Base-by-base conservation (phyloP, 2,888 invertebrate species). In the Melikaiella ostensackeni region DNA sequence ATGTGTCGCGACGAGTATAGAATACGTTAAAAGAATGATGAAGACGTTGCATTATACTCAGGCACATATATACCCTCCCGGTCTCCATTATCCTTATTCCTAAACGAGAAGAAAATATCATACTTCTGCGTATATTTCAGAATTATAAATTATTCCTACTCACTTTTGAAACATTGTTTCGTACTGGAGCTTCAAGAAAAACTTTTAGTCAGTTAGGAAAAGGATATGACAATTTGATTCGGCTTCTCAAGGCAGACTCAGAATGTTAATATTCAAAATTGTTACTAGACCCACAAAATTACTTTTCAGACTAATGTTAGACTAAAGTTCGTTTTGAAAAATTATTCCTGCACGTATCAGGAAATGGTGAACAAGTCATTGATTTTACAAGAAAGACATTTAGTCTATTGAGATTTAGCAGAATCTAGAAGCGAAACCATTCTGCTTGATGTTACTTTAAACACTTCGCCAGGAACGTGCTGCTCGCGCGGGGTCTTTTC, bases 1-100 rank as follows among this genome's bases (percentile, higher is more conserved):
- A 79, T 82, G 79, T 83, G 82, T 81, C 79, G 80, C 81, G 80
- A 86, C 87, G 86, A 84, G 84, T 78, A 76, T 77, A 79, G 84
- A 85, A 86, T 88, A 87, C 85, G 85, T 85, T 88, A 83, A 86
- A 88, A 88, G 86, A 88, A 87, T 86, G 85, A 87, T 84, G 85
- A 86, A 85, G 83, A 85, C 81, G 84, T 77, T 76, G 75, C 80
- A 85, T 86, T 85, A 86, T 84, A 80, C 80, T 74, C 74, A 66
- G 24, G 3, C 27, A 46, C 19, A 64, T 64, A 64, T 42, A 38
- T 42, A 38, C 2, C 4, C 19, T 66, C 9, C 46, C 9, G 7
- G 42, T 27, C 42, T 46, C 42, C 24, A 27, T 66, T 64, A 38
- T 16, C 64, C 21, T 42, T 66, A 27, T 24, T 30, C 42, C 81